Conservation (phyloP, 2,113 vertebrate species). For the Brachypteracias leptosomus region DNA sequence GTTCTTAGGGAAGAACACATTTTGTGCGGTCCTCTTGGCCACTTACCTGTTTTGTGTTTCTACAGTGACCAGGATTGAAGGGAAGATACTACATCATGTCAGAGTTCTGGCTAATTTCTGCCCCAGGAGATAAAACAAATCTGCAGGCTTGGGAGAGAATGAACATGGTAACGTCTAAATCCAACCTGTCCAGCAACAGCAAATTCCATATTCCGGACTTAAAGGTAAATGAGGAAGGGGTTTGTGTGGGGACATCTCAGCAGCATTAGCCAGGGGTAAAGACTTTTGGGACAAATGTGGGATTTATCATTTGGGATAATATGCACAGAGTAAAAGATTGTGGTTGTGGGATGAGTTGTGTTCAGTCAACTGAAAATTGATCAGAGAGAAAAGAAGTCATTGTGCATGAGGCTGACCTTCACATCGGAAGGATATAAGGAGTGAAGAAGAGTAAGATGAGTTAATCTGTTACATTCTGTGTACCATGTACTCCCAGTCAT, state of each 20-base stretch:
- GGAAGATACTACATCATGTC: slow-evolving; percentile 75
- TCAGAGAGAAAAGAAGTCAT: not conserved
- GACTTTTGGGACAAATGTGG: not conserved
- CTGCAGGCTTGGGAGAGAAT: slow-evolving; percentile 86
- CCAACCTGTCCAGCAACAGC: slow-evolving; percentile 83
- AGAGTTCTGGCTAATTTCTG: slow-evolving; percentile 93
- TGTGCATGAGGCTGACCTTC: not conserved
- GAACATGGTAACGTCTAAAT: slow-evolving; percentile 82
- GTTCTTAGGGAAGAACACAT: not conserved
- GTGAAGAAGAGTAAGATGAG: not conserved
- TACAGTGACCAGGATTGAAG: not conserved
- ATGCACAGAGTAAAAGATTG: not conserved
- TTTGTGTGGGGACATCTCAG: not conserved
- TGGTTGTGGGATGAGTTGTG: not conserved
- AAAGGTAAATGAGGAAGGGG: slow-evolving; percentile 78
- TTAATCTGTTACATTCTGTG: not conserved
- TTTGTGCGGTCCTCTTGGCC: not conserved
- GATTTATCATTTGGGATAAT: not conserved
- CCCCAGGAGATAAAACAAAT: slow-evolving; percentile 90
- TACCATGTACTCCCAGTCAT: not conserved
- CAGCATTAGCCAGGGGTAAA: not conserved
- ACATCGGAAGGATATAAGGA: not conserved
- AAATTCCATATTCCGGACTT: slow-evolving; percentile 92
- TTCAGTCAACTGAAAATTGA: not conserved
- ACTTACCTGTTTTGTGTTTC: slow-evolving; percentile 11